Base-by-base conservation (phyloP, 2,888 invertebrate species). In the Campaea margaritaria region DNA sequence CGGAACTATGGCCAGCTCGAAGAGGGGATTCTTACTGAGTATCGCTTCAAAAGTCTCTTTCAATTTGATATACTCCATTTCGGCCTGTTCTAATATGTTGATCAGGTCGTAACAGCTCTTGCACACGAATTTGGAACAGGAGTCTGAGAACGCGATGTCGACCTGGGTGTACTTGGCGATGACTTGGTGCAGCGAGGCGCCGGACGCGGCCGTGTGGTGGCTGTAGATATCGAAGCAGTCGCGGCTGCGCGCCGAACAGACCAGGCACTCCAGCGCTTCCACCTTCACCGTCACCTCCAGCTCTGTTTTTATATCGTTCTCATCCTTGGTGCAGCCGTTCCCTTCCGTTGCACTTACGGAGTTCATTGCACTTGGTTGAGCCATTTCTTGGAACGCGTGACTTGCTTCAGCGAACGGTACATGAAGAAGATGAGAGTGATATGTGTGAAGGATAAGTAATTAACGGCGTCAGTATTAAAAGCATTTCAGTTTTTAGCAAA, bases 11-110 rank as follows among this genome's bases (percentile, higher is more conserved):
- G 66, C 65, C 1, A 65, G 21, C 3, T 81, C 83, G 62, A 88
- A 89, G 49, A 90, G 69, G 0, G 91, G 91, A 64, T 90, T 91
- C 68, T 87, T 88, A 52, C 76, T 85, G 15, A 91, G 75, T 14
- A 91, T 86, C 21, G 83, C 77, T 60, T 87, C 87, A 67, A 91
- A 90, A 8, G 86, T 74, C 46, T 87, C 85, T 63, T 86, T 89
- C 31, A 89, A 65, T 67, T 87, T 87, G 36, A 75, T 39, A 58
- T 90, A 91, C 62, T 90, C 89, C 13, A 84, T 62, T 69, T 91
- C 91, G 1, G 91, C 86, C 45, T 82, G 83, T 67, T 91, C 91
- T 39, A 91, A 73, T 38, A 87, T 78, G 65, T 87, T 85, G 44
- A 91, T 75, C 46, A 91, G 84, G 27, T 90, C 86, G 59, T 74